Conservation (phyloP, 2,888 invertebrate species). For the Leptarthrus brevirostris region DNA sequence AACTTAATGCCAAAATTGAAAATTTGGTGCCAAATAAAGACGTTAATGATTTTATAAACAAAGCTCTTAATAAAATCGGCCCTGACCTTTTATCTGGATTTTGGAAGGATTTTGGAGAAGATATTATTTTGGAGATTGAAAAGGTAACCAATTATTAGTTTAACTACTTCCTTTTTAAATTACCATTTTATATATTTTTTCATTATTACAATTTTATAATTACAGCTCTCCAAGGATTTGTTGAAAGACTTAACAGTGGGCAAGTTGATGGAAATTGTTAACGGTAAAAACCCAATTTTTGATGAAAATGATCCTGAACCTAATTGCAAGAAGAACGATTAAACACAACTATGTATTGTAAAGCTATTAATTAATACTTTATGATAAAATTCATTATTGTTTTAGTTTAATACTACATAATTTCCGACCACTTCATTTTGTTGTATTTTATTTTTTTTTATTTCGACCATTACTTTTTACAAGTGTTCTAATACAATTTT, state of each 20-base stretch:
- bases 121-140: neutral
- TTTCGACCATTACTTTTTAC: too few species aligned
- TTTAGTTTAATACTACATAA: too few species aligned
- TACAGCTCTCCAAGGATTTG: neutral
- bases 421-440: too few species aligned
- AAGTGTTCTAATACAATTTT: too few species aligned
- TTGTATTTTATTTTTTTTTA: too few species aligned
- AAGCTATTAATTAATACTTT: too few species aligned
- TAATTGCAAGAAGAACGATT: too few species aligned
- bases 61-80: neutral
- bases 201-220: neutral
- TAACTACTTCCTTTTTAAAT: neutral
- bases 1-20: neutral
- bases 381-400: too few species aligned
- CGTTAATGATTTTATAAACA: constrained; percentile 6
- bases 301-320: too few species aligned
- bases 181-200: neutral
- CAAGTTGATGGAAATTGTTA: too few species aligned
- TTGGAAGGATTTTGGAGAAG: neutral
- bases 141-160: neutral
- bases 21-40: neutral
- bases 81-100: neutral
- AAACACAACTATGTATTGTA: too few species aligned
- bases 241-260: neutral
- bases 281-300: too few species aligned